Evolutionary conservation across 1,140 invertebrate species (phyloP).

Genomic region (Reticulitermes speratus): DNA sequence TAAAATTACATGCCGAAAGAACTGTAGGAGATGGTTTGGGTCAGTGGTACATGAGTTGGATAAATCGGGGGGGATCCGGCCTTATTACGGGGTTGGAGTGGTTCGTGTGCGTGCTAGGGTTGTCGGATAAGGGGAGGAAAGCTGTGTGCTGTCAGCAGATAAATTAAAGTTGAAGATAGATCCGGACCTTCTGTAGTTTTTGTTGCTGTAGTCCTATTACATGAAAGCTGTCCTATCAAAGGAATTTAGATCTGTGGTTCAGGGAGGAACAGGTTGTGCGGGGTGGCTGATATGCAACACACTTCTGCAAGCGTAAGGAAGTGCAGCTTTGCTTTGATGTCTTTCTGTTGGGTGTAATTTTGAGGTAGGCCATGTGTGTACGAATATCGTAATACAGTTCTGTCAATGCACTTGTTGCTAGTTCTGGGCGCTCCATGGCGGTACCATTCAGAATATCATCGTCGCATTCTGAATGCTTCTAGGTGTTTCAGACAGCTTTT

Average conservation of each 20-base stretch:
- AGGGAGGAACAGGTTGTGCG: too few relatives aligned
- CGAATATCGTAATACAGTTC: too few relatives aligned
- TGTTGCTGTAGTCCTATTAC: background rate
- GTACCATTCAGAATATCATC: too few relatives aligned
- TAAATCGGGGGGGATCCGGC: background rate
- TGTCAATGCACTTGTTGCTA: too few relatives aligned
- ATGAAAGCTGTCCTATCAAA: background rate
- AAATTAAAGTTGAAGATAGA: background rate
- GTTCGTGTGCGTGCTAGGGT: background rate
- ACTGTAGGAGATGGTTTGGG: constrained; percentile 2
- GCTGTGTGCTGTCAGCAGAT: background rate
- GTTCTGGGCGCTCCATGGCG: too few relatives aligned
- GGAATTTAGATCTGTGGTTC: background rate
- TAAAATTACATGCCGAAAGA: background rate
- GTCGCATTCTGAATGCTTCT: too few relatives aligned
- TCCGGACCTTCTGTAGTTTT: background rate
- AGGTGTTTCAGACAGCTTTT: too few relatives aligned
- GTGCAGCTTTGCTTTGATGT: too few relatives aligned
- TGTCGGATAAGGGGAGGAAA: background rate
- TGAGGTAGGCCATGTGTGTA: too few relatives aligned
- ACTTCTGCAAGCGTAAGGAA: too few relatives aligned
- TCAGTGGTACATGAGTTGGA: constrained; percentile 14
- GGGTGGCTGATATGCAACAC: too few relatives aligned
- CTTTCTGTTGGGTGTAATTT: too few relatives aligned
- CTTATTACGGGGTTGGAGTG: background rate